Evolutionary conservation across 1,140 invertebrate genomes (phyloP), one percentile per base, ranked within the genome.

Genomic region (Anagrus nilaparvatae): DNA sequence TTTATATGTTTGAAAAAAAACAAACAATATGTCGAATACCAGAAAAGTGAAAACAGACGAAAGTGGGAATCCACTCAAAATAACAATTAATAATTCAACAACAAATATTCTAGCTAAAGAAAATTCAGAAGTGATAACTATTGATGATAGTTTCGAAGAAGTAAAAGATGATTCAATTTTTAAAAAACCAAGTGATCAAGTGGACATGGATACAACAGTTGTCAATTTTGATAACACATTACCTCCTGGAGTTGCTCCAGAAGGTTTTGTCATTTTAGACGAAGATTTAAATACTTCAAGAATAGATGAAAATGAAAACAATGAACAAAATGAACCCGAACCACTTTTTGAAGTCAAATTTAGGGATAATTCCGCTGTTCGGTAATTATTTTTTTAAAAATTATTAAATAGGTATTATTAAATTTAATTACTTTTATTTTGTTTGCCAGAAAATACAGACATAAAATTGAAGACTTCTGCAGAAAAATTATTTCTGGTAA

Each of bases 261-360:
- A 48, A 1, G 59, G 54, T 7, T 61, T 52, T n/a, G 30, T 54
- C 6, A 24, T 59, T 6, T 4, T 59, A 7, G 54, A 61, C 30
- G 56, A 60, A 17, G 47, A 51, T 10, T 34, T 50, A 25, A 40
- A 32, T 13, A 28, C 9, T 2, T 13, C 14, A 1, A 18, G 20
- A 19, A 5, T 28, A n/a, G n/a, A n/a, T 12, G 31, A 39, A 6
- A 9, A 36, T 23, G 21, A 4, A 6, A 19, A 38, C 18, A 13
- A 44, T 12, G 7, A 23, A 20, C 13, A 12, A 10, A 33, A 23
- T n/a, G 25, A 43, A 1, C 27, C 48, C 0, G 40, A 46, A 2
- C 51, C 61, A 7, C 31, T 55, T 23, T 53, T 68, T 32, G 60
- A 51, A 49, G 51, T 64, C 51, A 48, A 52, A 10, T 68, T 68